phyloP scores from a whole-genome alignment of 2,113 vertebrate species.

The Entelurus aequoreus region DNA sequence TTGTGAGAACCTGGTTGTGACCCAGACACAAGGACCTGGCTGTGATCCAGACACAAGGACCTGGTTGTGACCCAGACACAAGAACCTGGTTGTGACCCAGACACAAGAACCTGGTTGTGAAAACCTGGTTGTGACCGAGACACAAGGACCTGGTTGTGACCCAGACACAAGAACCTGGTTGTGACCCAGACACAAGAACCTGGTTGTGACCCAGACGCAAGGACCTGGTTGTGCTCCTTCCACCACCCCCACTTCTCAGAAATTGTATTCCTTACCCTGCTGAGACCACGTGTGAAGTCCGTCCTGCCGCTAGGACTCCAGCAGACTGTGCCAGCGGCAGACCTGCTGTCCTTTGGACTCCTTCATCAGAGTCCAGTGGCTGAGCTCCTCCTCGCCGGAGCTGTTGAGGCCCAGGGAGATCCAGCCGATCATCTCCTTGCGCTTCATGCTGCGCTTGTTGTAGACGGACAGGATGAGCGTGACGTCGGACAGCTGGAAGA shows the following conservation, averaged over 20 bases:
- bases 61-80: no score
- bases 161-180: no score
- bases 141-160: no score
- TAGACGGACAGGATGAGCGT: conserved; percentile 96
- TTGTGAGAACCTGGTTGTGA: no score
- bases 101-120: no score
- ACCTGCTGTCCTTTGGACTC: conserved; percentile 96
- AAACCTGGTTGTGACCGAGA: no score
- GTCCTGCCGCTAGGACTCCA: conserved; percentile 80
- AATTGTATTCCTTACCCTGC: neutral
- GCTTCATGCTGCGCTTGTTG: conserved; percentile 97
- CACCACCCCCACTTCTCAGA: neutral
- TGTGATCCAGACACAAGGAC: no score
- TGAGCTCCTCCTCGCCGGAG: conserved; percentile 94
- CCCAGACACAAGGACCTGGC: no score
- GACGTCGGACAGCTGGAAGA: conserved; percentile 97
- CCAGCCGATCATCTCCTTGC: conserved; percentile 98
- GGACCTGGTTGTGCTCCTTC: neutral
- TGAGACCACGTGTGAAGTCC: neutral
- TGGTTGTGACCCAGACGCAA: no score
- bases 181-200: no score
- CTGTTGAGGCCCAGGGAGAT: conserved; percentile 96
- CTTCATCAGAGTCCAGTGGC: conserved; percentile 97
- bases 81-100: no score
- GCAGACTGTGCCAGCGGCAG: conserved; percentile 90